Conservation (phyloP, 2,113 vertebrate species). For the Carassius carassius region DNA sequence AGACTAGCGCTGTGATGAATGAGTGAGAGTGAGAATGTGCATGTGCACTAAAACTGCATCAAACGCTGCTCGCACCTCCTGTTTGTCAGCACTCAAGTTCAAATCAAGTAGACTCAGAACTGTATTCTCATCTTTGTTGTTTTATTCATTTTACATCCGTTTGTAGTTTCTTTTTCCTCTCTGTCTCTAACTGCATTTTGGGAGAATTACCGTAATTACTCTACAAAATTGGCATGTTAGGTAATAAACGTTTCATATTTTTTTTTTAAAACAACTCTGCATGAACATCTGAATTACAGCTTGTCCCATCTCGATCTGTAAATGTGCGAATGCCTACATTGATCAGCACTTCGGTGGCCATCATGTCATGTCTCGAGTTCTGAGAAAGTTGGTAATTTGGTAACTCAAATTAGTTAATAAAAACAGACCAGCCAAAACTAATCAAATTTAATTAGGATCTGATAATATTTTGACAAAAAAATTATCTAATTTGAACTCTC, state of each 20-base stretch:
- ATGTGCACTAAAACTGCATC: neutral
- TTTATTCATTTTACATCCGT: neutral
- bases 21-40: neutral
- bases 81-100: neutral
- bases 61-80: neutral
- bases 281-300: neutral
- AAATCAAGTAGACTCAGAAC: neutral
- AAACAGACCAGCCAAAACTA: neutral
- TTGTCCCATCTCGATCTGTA: neutral
- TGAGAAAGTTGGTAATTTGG: neutral
- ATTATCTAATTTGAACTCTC: neutral
- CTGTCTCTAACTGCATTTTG: neutral
- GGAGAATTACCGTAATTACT: neutral
- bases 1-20: neutral
- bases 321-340: neutral
- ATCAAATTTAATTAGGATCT: neutral
- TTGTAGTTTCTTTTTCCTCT: neutral
- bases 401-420: neutral
- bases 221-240: neutral
- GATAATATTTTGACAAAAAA: neutral
- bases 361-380: neutral
- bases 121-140: neutral
- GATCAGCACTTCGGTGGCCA: neutral
- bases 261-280: neutral
- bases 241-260: neutral